Percentiles rank a stretch among this genome's conserved stretches.
phyloP scores from a whole-genome alignment of 2,888 invertebrate genomes.

The Volucella inanis region DNA sequence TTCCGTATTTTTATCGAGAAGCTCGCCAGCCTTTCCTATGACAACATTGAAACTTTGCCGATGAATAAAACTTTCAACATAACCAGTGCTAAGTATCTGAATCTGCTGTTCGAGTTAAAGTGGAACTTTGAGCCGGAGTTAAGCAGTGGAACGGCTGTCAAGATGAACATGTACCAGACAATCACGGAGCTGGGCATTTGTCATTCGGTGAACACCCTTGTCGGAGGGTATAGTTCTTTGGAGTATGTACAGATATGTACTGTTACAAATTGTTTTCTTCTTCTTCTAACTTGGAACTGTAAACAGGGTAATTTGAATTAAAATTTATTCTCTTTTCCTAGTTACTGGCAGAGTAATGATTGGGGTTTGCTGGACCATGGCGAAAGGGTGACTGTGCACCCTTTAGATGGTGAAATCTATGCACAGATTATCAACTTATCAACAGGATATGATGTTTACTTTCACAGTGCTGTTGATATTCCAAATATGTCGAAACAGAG shows the following conservation, averaged over 20 bases:
- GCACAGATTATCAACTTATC: constrained; percentile 89
- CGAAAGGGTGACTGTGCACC: constrained; percentile 85
- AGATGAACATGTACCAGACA: constrained; percentile 85
- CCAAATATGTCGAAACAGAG: constrained; percentile 87
- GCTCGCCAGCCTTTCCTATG: constrained; percentile 85
- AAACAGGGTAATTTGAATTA: constrained; percentile 25
- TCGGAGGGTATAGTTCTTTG: constrained; percentile 84
- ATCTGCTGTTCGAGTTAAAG: constrained; percentile 83
- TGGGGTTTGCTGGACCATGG: constrained; percentile 84
- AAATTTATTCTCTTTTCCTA: constrained; percentile 76
- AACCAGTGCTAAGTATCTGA: constrained; percentile 85
- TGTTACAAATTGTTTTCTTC: background rate
- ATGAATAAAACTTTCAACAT: constrained; percentile 84
- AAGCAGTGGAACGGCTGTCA: constrained; percentile 85
- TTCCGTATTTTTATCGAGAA: constrained; percentile 85
- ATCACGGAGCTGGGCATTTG: constrained; percentile 89
- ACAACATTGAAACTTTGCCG: constrained; percentile 85
- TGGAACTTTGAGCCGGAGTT: constrained; percentile 85
- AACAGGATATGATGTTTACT: constrained; percentile 86
- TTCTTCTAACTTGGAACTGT: constrained; percentile 6
- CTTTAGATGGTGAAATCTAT: constrained; percentile 90
- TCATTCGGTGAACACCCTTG: constrained; percentile 87
- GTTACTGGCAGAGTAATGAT: constrained; percentile 85
- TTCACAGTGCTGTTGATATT: constrained; percentile 88
- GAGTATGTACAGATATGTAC: constrained; percentile 76